Percentiles rank a stretch among this genome's conserved stretches.
Conservation (phyloP, 1,140 invertebrate species). For the Agrypnia vestita region DNA sequence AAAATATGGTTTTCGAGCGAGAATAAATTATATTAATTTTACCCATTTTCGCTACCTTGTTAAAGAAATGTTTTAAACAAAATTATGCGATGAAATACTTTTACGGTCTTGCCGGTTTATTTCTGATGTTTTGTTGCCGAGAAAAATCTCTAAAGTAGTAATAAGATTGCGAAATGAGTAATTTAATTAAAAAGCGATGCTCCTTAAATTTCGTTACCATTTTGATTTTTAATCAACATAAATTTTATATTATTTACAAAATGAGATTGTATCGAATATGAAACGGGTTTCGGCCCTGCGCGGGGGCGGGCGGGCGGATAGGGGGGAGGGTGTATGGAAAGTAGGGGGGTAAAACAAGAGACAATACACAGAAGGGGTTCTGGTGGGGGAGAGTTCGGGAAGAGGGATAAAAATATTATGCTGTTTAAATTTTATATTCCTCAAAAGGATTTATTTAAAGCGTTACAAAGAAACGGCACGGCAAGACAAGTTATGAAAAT, state of each 20-base stretch:
- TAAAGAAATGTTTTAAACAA: no score
- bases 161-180: no score
- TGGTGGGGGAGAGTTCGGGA: not conserved
- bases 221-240: constrained; percentile 32
- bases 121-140: no score
- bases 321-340: not conserved
- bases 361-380: not conserved
- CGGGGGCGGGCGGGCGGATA: not conserved
- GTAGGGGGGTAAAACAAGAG: not conserved
- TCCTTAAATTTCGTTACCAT: constrained; percentile 7
- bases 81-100: no score
- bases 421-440: not conserved
- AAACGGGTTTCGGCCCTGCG: not conserved
- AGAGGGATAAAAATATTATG: not conserved
- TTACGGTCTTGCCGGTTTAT: no score
- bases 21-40: constrained; percentile 11
- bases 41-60: not conserved
- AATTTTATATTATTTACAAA: constrained; percentile 23
- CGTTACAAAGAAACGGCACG: constrained; percentile 9
- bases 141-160: no score
- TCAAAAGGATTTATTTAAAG: constrained; percentile 26
- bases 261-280: constrained; percentile 19
- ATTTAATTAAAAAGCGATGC: no score
- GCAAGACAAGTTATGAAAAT: constrained; percentile 17
- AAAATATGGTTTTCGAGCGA: not conserved